phyloP scores from a whole-genome alignment of 2,888 invertebrate species.

The Tholera decimalis region DNA sequence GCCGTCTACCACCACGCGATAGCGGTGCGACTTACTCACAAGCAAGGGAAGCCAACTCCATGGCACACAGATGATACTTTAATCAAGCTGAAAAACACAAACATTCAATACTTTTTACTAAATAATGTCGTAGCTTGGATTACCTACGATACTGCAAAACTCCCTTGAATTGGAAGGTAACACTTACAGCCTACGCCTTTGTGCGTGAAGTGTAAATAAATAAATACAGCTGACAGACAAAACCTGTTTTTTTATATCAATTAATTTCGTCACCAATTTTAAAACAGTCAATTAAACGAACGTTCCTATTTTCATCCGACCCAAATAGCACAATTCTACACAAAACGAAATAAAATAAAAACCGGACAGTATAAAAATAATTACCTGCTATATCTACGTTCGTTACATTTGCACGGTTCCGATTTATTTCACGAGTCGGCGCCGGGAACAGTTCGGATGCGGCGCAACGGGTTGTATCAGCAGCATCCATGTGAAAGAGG shows the following conservation, averaged over 20 bases:
- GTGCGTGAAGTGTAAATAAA: no score
- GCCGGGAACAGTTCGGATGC: constrained; percentile 44
- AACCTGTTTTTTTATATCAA: no score
- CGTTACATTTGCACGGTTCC: constrained; percentile 64
- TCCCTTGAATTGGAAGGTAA: neutral
- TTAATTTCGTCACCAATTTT: neutral
- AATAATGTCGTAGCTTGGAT: no score
- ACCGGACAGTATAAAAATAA: constrained; percentile 32
- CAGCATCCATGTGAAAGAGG: constrained; percentile 71
- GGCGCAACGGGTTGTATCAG: constrained; percentile 63
- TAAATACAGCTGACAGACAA: neutral
- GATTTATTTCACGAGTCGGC: constrained; percentile 66
- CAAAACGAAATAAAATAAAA: neutral
- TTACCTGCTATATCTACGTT: constrained; percentile 35
- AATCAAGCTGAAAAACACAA: no score
- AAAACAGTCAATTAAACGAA: neutral
- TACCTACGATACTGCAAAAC: neutral
- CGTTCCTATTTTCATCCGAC: neutral
- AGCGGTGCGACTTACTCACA: no score
- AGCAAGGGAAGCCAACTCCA: neutral
- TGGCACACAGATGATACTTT: no score
- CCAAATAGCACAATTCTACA: neutral
- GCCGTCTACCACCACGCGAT: neutral
- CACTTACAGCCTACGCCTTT: no score
- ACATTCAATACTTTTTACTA: no score